These are phyloP conservation scores for Aurelia aurita complex sp. Pacific DNA, from an alignment of 30 jellyfish, hydroid and myxozoan genomes.

Conservation along the genomic window DNA sequence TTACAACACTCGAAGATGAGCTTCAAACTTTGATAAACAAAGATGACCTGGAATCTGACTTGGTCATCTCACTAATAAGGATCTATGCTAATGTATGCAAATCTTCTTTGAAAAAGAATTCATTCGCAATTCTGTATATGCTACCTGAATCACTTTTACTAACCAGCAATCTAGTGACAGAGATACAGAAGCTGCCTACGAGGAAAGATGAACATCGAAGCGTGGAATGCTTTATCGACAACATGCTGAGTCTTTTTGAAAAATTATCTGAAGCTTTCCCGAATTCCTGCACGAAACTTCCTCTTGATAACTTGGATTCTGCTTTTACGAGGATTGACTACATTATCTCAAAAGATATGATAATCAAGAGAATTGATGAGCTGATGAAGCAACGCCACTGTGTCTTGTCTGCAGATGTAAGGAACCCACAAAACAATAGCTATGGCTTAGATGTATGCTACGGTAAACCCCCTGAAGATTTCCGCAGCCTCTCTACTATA, in stretches of 20 bases:
- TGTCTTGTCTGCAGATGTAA: not conserved
- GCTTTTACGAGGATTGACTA: not conserved
- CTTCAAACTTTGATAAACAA: not conserved
- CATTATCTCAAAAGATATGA: not conserved
- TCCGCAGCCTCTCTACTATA: constrained; percentile 39
- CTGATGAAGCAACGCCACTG: not conserved
- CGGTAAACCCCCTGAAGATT: constrained; percentile 72
- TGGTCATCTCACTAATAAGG: constrained; percentile 4
- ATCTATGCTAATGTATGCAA: not conserved
- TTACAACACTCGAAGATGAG: not conserved
- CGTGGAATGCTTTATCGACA: not conserved
- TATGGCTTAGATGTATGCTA: too few relatives aligned
- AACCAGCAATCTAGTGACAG: not conserved
- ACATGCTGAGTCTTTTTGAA: not conserved
- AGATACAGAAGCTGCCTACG: constrained; percentile 5
- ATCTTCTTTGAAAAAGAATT: constrained; percentile 6
- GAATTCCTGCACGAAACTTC: not conserved
- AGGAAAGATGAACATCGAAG: not conserved
- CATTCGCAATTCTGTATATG: not conserved
- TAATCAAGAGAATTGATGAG: not conserved
- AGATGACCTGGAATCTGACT: constrained; percentile 2
- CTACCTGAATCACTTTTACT: constrained; percentile 3
- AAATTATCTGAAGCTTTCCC: not conserved
- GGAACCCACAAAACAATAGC: too few relatives aligned
- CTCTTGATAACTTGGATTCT: not conserved